Percentiles rank a stretch among this genome's conserved stretches.
These are phyloP conservation scores for Pterostichus niger DNA, from an alignment of 2,888 invertebrate species.

Conservation along the genomic window DNA sequence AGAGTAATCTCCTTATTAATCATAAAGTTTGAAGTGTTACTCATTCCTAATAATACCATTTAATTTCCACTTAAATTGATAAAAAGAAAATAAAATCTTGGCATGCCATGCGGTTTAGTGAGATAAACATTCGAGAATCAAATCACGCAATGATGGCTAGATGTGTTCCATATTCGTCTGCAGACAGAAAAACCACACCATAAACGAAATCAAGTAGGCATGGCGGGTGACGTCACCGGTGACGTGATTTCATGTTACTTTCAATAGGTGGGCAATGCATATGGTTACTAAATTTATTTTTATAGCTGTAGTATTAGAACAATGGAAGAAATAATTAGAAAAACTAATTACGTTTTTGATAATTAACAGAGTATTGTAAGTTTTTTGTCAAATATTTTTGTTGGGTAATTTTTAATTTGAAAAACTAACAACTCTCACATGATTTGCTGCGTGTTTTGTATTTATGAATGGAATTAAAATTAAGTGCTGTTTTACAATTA, in stretches of 20 bases:
- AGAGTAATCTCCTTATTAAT: too few relatives aligned
- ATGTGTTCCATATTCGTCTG: constrained; percentile 41
- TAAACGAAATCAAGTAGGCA: constrained; percentile 56
- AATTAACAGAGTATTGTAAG: not conserved
- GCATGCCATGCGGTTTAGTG: too few relatives aligned
- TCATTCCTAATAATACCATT: too few relatives aligned
- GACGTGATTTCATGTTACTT: constrained; percentile 54
- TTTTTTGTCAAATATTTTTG: not conserved
- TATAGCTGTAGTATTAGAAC: not conserved
- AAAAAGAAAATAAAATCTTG: not conserved
- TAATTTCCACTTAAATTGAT: not conserved
- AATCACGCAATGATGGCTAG: not conserved
- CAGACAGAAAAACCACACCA: constrained; percentile 46
- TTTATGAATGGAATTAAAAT: too few relatives aligned
- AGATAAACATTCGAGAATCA: too few relatives aligned
- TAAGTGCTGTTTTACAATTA: too few relatives aligned
- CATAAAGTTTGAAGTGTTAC: too few relatives aligned
- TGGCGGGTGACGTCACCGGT: constrained; percentile 52
- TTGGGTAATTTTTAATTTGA: not conserved
- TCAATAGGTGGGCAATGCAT: constrained; percentile 47
- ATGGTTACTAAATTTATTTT: constrained; percentile 18
- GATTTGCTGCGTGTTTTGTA: too few relatives aligned
- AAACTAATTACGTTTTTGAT: not conserved
- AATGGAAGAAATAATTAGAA: constrained; percentile 1
- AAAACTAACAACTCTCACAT: not conserved